Base-by-base conservation (phyloP, 2,797 vertebrate genomes). In the Sebastes vulpes region DNA sequence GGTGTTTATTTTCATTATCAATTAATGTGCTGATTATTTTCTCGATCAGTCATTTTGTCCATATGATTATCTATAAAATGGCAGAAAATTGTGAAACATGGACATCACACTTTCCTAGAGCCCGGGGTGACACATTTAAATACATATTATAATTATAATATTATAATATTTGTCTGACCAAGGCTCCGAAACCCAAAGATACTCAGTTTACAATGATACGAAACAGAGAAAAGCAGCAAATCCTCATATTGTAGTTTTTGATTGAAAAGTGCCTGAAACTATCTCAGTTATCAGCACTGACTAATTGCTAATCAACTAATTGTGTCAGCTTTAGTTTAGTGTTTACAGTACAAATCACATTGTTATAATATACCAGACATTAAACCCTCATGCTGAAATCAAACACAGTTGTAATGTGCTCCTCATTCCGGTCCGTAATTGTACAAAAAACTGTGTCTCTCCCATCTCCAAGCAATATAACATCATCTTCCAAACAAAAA, bases 401-500 rank as follows among this genome's bases (percentile, higher is more conserved):
- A 66, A 9, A 59, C 35, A 42, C 35, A 42, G 18, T 10, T 48
- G 28, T 46, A 48, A 35, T 65, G 42, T 53, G 12, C 9, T 26
- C 29, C 53, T 74, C 23, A 50, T 12, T 35, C 32, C 52, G 9
- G 21, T 28, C 11, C 9, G 35, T 67, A 31, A 58, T n/a, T 75
- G 66, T 60, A 59, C 31, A 65, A 29, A 56, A 56, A 77, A 82
- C n/a, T 48, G 35, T 16, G 75, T 77, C 52, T 68, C 32, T 60
- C 52, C 42, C 20, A 65, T 79, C 58, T 71, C 42, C 21, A 46
- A 28, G 21, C 2, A 54, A 83, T 25, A 83, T 25, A 83, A 60
- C 64, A 72, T 77, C 48, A 68, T 76, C 28, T 71, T 72, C 56
- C 28, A 63, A 65, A 88, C 32, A 42, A 60, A 67, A 25, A 57